Conservation (phyloP, 2,888 invertebrate species). For the Drosophila dives region DNA sequence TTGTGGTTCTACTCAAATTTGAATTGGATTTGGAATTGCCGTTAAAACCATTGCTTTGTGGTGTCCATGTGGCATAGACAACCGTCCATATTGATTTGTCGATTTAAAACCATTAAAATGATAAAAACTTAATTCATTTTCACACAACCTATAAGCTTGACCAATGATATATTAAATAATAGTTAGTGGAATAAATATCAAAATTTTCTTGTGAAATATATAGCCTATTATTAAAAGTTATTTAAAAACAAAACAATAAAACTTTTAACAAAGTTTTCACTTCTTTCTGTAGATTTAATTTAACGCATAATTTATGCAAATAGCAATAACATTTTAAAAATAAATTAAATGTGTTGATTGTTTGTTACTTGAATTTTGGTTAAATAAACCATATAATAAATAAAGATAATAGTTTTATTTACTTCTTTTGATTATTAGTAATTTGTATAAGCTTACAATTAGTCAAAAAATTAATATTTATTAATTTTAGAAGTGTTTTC, state of each 20-base stretch:
- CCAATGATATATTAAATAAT: background rate
- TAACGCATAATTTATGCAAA: background rate
- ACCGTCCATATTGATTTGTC: constrained; percentile 28
- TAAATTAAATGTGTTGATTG: background rate
- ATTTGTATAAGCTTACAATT: background rate
- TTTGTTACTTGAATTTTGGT: background rate
- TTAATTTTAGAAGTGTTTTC: background rate
- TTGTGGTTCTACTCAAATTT: constrained; percentile 46
- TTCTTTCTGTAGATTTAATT: background rate
- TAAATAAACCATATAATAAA: background rate
- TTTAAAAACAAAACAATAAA: background rate
- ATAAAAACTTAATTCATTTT: background rate
- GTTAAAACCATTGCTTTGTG: constrained; percentile 40
- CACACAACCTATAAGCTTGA: background rate
- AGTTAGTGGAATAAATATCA: background rate
- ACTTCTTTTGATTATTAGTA: background rate
- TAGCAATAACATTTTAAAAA: background rate
- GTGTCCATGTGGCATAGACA: constrained; percentile 28
- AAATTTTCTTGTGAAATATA: background rate
- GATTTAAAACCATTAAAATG: constrained; percentile 18
- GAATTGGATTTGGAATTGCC: constrained; percentile 35
- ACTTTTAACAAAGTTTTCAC: background rate
- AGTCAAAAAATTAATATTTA: background rate
- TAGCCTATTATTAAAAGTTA: background rate
- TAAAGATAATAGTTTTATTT: background rate